Conservation (phyloP, 2,113 vertebrate species). For the Leucoraja erinaceus region DNA sequence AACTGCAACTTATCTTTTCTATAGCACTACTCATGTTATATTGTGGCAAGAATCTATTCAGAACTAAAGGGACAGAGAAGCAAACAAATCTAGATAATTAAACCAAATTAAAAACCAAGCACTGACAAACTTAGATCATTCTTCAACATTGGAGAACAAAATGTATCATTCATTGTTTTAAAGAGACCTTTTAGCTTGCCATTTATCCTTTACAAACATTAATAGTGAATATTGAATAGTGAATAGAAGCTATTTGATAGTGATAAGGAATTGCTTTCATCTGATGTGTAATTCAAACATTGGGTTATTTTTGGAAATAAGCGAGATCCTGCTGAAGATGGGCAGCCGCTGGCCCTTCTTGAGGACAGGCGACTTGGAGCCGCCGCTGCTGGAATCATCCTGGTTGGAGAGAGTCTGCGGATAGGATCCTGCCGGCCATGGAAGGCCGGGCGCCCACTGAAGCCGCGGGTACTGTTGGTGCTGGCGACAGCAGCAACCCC, state of each 20-base stretch:
- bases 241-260: background rate
- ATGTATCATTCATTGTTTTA: background rate
- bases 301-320: background rate
- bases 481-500: too few species aligned
- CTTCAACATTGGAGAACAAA: background rate
- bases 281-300: background rate
- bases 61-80: background rate
- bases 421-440: too few species aligned
- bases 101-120: background rate
- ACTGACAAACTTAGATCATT: background rate
- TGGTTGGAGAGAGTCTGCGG: too few species aligned
- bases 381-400: too few species aligned
- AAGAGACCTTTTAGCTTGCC: conserved; percentile 5
- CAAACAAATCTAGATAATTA: background rate
- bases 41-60: background rate
- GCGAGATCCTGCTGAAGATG: too few species aligned
- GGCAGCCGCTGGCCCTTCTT: too few species aligned
- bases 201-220: background rate
- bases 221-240: background rate
- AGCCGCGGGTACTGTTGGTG: too few species aligned
- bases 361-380: too few species aligned
- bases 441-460: too few species aligned
- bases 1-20: background rate
- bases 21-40: background rate
- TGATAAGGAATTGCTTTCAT: background rate